A percentile compares a stretch with the other conserved stretches of the same genome.
phyloP scores from a whole-genome alignment of 2,797 vertebrate genomes.

The Anas acuta region DNA sequence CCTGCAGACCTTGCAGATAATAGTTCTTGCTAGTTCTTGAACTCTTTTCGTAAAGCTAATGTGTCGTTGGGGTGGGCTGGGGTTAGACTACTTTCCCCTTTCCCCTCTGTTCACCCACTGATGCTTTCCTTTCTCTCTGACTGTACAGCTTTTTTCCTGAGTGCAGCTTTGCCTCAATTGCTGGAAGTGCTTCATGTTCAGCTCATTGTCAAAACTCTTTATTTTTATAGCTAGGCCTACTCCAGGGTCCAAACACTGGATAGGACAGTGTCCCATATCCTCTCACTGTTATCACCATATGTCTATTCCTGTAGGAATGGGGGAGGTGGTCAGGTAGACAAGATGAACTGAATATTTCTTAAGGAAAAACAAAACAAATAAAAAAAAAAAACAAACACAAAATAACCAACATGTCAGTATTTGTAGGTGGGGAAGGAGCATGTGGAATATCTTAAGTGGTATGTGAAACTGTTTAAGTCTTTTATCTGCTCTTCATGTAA shows the following conservation, averaged over 20 bases:
- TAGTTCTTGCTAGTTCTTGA: slow-evolving; percentile 52
- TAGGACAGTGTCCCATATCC: slow-evolving; percentile 63
- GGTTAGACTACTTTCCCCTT: slow-evolving; percentile 32
- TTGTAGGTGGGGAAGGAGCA: slow-evolving; percentile 68
- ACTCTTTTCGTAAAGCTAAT: background rate
- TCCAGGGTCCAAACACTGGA: slow-evolving; percentile 74
- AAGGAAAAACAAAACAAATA: background rate
- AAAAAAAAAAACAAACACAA: background rate
- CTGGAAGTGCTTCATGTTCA: slow-evolving; percentile 66
- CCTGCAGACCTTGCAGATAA: background rate
- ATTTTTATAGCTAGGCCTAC: slow-evolving; percentile 31
- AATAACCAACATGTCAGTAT: slow-evolving; percentile 64
- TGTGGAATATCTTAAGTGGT: slow-evolving; percentile 71
- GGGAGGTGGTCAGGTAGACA: slow-evolving; percentile 21
- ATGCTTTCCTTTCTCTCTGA: slow-evolving; percentile 65
- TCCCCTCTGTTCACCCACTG: background rate
- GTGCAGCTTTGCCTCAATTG: slow-evolving; percentile 68
- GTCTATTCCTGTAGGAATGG: slow-evolving; percentile 42
- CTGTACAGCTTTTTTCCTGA: slow-evolving; percentile 71
- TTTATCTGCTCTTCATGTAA: slow-evolving; percentile 79
- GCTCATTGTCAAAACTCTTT: slow-evolving; percentile 51
- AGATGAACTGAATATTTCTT: slow-evolving; percentile 42
- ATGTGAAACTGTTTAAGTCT: slow-evolving; percentile 76
- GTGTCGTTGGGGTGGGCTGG: background rate
- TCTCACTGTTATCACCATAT: slow-evolving; percentile 67